Percentiles rank a stretch among this genome's conserved stretches.
Evolutionary conservation across 2,888 invertebrate genomes (phyloP).

Genomic region (Apocheima hispidaria): DNA sequence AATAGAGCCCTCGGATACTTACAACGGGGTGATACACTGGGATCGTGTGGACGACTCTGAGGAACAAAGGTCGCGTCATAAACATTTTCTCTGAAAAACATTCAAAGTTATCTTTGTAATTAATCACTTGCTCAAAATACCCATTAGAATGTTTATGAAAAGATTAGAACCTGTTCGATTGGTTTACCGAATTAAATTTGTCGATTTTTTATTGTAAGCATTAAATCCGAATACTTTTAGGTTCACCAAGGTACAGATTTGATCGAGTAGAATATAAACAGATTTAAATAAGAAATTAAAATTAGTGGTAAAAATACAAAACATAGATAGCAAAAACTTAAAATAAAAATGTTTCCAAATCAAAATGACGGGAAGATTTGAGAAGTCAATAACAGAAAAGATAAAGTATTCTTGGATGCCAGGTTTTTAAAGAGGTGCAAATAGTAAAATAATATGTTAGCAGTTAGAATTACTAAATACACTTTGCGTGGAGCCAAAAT

Average conservation of each 20-base stretch:
- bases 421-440: not conserved
- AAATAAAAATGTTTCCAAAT: not conserved
- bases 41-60: constrained; percentile 44
- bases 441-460: too few species aligned
- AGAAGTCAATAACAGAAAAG: not conserved
- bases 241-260: not conserved
- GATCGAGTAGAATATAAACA: not conserved
- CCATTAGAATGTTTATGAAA: not conserved
- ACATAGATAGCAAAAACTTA: not conserved
- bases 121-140: not conserved
- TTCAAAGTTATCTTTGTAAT: too few species aligned
- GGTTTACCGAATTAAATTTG: not conserved
- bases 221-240: not conserved
- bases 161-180: not conserved
- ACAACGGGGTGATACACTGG: constrained; percentile 42
- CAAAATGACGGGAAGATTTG: not conserved
- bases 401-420: not conserved
- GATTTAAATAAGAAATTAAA: not conserved
- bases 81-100: constrained; percentile 44
- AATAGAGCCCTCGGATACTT: too few species aligned
- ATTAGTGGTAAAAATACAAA: not conserved
- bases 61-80: constrained; percentile 44
- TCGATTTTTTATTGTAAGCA: not conserved
- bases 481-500: too few species aligned
- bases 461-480: too few species aligned